Base-by-base conservation (phyloP, 2,797 vertebrate species). In the Melanotaenia trifasciata region DNA sequence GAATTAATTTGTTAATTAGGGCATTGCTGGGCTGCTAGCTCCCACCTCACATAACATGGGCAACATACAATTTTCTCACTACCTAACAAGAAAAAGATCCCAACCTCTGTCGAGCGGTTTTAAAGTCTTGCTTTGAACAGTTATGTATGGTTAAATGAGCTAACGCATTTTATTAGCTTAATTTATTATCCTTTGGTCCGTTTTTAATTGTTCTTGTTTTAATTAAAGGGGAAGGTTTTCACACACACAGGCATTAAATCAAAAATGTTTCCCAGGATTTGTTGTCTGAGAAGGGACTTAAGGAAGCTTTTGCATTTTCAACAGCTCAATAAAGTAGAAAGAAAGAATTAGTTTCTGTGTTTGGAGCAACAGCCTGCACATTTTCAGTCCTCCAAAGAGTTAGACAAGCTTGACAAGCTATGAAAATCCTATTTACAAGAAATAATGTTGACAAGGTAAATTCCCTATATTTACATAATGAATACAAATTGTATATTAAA, bases 301-400 rank as follows among this genome's bases (percentile, higher is more conserved):
- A n/a, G 11, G 28, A 78, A 38, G 45, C 47, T 45, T 58, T 66
- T 50, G 45, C 16, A 60, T 67, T 60, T 50, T 54, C 14, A 57
- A 50, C 64, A 60, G 13, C 47, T 5, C 4, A 26, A 62, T 54
- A 7, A 57, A 69, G 11, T 7, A 10, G 22, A 61, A 30, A 24
- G 20, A 28, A 51, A 38, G 20, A 72, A 64, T 50, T 28, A n/a
- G 4, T 70, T 50, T 50, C 0, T 1, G 1, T 1, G 1, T 67
- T 47, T 57, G 22, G 51, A 64, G 22, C 18, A 58, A 14, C 53
- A 59, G 3, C n/a, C 36, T 38, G 13, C 6, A 58, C 43, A 54
- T 13, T 65, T 30, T 68, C 5, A 24, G 36, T 40, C 24, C 24
- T 53, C 3, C 11, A 28, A 56, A 16, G 26, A 30, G 53, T 30